phyloP scores from a whole-genome alignment of 1,140 invertebrate species.

The Drosophila punjabiensis region DNA sequence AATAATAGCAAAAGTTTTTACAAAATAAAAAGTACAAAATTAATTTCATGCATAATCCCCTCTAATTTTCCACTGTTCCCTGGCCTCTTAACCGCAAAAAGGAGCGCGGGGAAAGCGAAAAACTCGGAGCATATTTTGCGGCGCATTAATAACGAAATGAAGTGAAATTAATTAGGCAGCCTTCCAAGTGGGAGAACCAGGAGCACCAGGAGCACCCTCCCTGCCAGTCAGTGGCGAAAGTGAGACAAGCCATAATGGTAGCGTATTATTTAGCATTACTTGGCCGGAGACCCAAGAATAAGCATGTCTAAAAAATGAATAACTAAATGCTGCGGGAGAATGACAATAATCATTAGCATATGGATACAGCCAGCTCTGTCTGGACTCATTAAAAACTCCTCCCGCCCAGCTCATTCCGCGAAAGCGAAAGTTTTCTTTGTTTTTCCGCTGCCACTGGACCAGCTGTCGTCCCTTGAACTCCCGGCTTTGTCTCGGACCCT shows the following conservation, averaged over 20 bases:
- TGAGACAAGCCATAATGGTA: slow-evolving; percentile 13
- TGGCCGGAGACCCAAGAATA: not conserved
- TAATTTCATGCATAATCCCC: slow-evolving; percentile 24
- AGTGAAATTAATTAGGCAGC: slow-evolving; percentile 23
- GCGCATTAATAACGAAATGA: slow-evolving; percentile 25
- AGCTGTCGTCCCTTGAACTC: slow-evolving; percentile 6
- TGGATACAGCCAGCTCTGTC: slow-evolving; percentile 12
- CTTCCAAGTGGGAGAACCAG: slow-evolving; percentile 13
- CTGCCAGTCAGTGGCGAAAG: not conserved
- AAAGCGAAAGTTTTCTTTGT: slow-evolving; percentile 19
- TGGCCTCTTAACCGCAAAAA: slow-evolving; percentile 8
- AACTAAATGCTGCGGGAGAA: slow-evolving; percentile 10
- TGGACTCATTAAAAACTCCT: slow-evolving; percentile 13
- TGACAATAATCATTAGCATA: slow-evolving; percentile 24
- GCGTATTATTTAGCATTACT: slow-evolving; percentile 21
- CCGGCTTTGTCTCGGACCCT: not conserved
- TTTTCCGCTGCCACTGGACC: slow-evolving; percentile 1
- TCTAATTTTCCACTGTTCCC: slow-evolving; percentile 11
- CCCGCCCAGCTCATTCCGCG: not conserved
- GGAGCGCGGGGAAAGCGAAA: slow-evolving; percentile 3
- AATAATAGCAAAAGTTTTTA: slow-evolving; percentile 17
- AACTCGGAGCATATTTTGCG: slow-evolving; percentile 18
- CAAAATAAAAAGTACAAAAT: slow-evolving; percentile 13
- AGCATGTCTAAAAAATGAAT: slow-evolving; percentile 16
- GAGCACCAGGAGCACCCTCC: not conserved